phyloP scores from a whole-genome alignment of 92 coral and sea anemone species.

The Palythoa heliodiscus region DNA sequence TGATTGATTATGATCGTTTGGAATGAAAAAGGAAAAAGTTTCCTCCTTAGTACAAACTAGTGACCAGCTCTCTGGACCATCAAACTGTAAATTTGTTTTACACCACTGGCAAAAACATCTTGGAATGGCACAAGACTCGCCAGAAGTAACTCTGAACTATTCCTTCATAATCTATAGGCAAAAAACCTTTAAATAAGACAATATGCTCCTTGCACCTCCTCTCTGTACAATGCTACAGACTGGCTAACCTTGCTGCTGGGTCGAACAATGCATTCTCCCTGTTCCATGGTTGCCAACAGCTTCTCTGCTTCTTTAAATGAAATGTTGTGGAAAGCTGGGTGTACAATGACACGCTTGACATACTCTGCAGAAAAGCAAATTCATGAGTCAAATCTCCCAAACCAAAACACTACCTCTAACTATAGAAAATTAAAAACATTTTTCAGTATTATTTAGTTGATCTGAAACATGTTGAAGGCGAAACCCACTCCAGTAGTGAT shows the following conservation, averaged over 20 bases:
- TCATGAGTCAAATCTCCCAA: background rate
- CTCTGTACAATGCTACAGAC: background rate
- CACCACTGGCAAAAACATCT: too few species aligned
- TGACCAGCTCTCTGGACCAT: too few species aligned
- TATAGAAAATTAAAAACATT: background rate
- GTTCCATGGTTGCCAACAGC: conserved; percentile 88
- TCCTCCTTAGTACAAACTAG: too few species aligned
- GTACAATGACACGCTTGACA: conserved; percentile 95
- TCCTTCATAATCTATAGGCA: too few species aligned
- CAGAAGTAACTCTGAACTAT: too few species aligned
- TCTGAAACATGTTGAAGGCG: too few species aligned
- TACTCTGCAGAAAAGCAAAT: conserved; percentile 65
- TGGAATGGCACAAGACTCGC: too few species aligned
- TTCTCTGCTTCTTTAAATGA: conserved; percentile 97
- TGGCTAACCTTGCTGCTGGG: conserved; percentile 94
- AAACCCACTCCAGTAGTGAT: too few species aligned
- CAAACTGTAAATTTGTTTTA: too few species aligned
- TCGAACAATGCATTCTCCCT: conserved; percentile 95
- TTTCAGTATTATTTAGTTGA: too few species aligned
- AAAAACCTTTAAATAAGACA: background rate
- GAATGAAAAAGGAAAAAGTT: too few species aligned
- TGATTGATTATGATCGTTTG: too few species aligned
- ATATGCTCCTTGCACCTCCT: background rate
- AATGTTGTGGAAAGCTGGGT: conserved; percentile 91
- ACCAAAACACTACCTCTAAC: background rate